These are phyloP conservation scores for Lasioglossum vierecki DNA, from an alignment of 2,888 invertebrate species.

Conservation along the genomic window DNA sequence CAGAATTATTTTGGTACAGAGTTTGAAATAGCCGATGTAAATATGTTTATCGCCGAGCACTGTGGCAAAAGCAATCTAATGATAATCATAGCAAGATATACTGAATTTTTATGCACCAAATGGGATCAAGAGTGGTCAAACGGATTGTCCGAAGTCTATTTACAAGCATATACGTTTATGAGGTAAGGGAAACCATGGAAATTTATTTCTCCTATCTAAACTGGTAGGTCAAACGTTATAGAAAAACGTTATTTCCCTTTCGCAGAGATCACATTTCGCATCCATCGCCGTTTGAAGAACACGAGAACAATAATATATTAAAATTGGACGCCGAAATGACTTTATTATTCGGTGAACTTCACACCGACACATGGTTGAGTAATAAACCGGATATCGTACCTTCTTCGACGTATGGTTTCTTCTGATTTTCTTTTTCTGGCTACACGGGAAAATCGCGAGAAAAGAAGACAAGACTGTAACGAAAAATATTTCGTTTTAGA, in stretches of 20 bases:
- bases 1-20: slow-evolving; percentile 88
- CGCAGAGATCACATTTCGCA: slow-evolving; percentile 85
- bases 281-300: slow-evolving; percentile 83
- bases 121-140: slow-evolving; percentile 89
- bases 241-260: neutral
- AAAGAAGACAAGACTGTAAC: neutral
- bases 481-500: slow-evolving; percentile 49
- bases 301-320: slow-evolving; percentile 81
- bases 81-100: slow-evolving; percentile 86
- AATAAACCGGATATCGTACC: slow-evolving; percentile 76
- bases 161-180: slow-evolving; percentile 87
- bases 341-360: slow-evolving; percentile 86
- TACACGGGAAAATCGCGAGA: neutral
- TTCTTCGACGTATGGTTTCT: slow-evolving; percentile 69
- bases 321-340: slow-evolving; percentile 85
- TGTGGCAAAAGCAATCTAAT: slow-evolving; percentile 84
- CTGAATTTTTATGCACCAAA: slow-evolving; percentile 86
- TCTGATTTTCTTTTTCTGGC: neutral
- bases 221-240: too few relatives aligned
- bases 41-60: slow-evolving; percentile 86
- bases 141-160: slow-evolving; percentile 86
- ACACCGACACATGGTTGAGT: slow-evolving; percentile 81
- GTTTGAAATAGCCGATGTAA: slow-evolving; percentile 87
- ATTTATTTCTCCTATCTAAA: neutral
- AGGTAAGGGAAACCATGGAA: slow-evolving; percentile 76